Evolutionary conservation across 2,113 vertebrate genomes (phyloP).

Genomic region (Nibea coibor): DNA sequence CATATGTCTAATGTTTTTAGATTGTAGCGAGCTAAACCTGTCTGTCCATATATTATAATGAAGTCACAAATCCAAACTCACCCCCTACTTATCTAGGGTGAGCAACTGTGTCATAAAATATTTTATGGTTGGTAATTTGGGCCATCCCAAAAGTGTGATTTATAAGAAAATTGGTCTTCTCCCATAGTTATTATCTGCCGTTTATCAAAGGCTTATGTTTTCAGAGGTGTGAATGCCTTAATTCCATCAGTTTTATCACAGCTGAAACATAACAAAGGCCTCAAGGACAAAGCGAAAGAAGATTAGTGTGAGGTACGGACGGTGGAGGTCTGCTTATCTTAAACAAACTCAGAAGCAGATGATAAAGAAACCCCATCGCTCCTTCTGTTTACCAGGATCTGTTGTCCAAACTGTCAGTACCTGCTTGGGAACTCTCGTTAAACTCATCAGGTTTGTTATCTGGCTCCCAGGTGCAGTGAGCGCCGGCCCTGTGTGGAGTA

Average conservation of each 20-base stretch:
- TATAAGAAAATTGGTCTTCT: constrained; percentile 2
- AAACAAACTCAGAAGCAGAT: constrained; percentile 60
- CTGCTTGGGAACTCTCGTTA: constrained; percentile 54
- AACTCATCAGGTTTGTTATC: constrained; percentile 57
- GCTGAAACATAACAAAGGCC: constrained; percentile 12
- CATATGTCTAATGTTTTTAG: background rate
- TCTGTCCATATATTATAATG: background rate
- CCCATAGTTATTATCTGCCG: background rate
- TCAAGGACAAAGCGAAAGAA: constrained; percentile 33
- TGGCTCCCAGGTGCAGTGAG: constrained; percentile 65
- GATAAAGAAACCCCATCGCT: constrained; percentile 53
- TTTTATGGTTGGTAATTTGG: background rate
- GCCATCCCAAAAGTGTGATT: background rate
- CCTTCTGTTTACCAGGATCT: constrained; percentile 52
- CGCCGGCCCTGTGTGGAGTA: constrained; percentile 35
- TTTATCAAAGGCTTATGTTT: background rate
- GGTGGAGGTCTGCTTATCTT: constrained; percentile 55
- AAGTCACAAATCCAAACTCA: constrained; percentile 8
- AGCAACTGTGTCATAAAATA: background rate
- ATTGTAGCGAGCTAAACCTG: background rate
- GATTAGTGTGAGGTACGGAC: constrained; percentile 35
- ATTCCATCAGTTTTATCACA: constrained; percentile 1
- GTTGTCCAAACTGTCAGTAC: constrained; percentile 57
- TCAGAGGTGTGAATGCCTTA: background rate
- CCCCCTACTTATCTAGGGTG: background rate